phyloP scores from a whole-genome alignment of 2,797 vertebrate species.

The Acrocephalus scirpaceus region DNA sequence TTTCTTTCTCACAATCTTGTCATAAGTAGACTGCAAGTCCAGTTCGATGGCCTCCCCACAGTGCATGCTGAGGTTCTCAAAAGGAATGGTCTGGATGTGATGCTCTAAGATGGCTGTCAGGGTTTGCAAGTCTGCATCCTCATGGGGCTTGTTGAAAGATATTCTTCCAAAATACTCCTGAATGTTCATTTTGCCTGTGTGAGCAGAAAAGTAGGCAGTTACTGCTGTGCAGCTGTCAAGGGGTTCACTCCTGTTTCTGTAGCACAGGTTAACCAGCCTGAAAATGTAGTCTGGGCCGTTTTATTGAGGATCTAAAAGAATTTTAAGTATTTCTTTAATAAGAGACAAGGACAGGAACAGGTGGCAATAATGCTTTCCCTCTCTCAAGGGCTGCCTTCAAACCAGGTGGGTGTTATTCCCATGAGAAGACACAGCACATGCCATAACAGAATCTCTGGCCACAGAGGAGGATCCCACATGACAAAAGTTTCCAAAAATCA shows the following conservation, averaged over 20 bases:
- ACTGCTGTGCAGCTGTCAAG: background rate
- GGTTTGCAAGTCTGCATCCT: conserved; percentile 79
- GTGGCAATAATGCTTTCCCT: background rate
- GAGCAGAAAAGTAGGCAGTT: background rate
- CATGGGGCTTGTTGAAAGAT: conserved; percentile 72
- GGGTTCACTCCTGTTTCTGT: background rate
- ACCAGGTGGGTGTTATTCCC: background rate
- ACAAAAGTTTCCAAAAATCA: background rate
- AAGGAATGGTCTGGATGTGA: conserved; percentile 81
- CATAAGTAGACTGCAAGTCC: conserved; percentile 75
- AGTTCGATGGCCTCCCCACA: conserved; percentile 78
- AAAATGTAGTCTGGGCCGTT: background rate
- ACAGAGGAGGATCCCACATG: accelerated
- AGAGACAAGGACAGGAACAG: background rate
- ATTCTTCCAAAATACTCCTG: conserved; percentile 88
- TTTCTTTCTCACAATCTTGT: conserved; percentile 80
- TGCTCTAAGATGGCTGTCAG: conserved; percentile 80
- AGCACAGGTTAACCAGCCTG: background rate
- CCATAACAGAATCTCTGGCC: background rate
- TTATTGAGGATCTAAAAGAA: background rate
- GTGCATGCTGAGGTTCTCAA: conserved; percentile 89
- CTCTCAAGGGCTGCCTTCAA: background rate
- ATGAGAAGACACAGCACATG: background rate
- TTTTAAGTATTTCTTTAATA: background rate
- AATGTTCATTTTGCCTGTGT: conserved; percentile 81